Evolutionary conservation across 1,140 invertebrate species (phyloP), one percentile per base, ranked within the genome.

Genomic region (Drosophila ercepeae): DNA sequence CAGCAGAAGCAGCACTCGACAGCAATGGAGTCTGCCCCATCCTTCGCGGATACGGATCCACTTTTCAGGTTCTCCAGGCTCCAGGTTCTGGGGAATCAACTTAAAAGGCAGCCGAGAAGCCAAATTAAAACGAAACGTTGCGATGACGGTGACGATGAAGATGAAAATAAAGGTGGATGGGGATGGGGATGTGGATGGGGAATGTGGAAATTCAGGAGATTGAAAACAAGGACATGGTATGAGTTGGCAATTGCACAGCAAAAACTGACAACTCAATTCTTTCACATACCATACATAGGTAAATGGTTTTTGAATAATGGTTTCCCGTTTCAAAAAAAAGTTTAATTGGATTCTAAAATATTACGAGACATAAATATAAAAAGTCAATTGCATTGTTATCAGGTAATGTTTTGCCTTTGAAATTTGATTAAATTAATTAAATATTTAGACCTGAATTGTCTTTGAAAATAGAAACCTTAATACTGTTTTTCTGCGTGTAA

Each of bases 51-150:
- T 49, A 16, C 23, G 25, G 14, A 29, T 29, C 8, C 6, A 19
- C 52, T 42, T 42, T 18, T 5, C n/a, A n/a, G n/a, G n/a, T n/a
- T n/a, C n/a, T n/a, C 25, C 9, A 23, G 61, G 14, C 13, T 8
- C n/a, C 9, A 23, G 61, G 18, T 23, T 46, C 29, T 49, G 34
- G 23, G 53, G 77, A 48, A 65, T 57, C 70, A 58, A 74, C 71
- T 74, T 74, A 74, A 74, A 74, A 75, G 73, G 58, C 70, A 78
- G 70, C 59, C 53, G 77, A 55, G 49, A 65, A 49, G 63, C 57
- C 72, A 83, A 84, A 86, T 84, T 84, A 84, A 84, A 84, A 79
- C 72, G 81, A 83, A 64, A 83, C 74, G 78, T 84, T 75, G 64
- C 79, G 57, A 82, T 58, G 61, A 52, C 52, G 53, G 54, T 58